Base-by-base conservation (phyloP, 1,140 invertebrate genomes). In the Euwallacea similis region DNA sequence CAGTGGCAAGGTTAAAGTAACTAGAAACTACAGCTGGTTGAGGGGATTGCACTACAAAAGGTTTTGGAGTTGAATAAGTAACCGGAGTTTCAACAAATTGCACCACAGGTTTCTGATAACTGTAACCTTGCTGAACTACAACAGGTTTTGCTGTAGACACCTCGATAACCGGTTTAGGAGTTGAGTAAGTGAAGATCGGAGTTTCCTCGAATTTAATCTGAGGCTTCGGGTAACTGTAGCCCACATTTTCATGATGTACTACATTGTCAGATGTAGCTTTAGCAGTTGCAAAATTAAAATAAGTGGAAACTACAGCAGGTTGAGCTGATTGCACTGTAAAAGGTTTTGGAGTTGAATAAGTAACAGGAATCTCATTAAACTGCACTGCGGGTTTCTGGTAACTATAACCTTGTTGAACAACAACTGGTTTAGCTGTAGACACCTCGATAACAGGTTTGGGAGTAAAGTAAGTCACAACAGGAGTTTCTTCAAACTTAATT, bases 351-450 rank as follows among this genome's bases (percentile, higher is more conserved):
- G 63, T 65, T 16, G 63, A 65, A 65, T 53, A 50, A 7, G 41
- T 21, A 10, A 72, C 61, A 42, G 75, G 76, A 62, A 42, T 79
- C 76, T 84, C 79, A n/a, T 63, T 62, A 72, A 84, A 84, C 44
- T 78, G 76, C 21, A 82, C 76, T 53, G 72, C 79, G 8, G 84
- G 84, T 76, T 82, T 83, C 3, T 79, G 76, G 64, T 84, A 84
- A 50, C 78, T 76, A 62, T 85, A 84, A 41, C 83, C 83, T 50
- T 4, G 21, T 33, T 33, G 21, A 56, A 16, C 10, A 2, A 56
- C 16, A 13, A 13, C 6, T 50, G 46, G 46, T 50, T 10, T 50
- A 11, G 9, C 46, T 50, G 46, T 11, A 50, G 9, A 50, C 13
- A 50, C 13, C 13, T 11, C 10, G 16, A 21, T 7, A 21, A 13